These are phyloP conservation scores for Petrocephalus microphthalmus DNA, from an alignment of 2,113 vertebrate species.

Conservation along the genomic window DNA sequence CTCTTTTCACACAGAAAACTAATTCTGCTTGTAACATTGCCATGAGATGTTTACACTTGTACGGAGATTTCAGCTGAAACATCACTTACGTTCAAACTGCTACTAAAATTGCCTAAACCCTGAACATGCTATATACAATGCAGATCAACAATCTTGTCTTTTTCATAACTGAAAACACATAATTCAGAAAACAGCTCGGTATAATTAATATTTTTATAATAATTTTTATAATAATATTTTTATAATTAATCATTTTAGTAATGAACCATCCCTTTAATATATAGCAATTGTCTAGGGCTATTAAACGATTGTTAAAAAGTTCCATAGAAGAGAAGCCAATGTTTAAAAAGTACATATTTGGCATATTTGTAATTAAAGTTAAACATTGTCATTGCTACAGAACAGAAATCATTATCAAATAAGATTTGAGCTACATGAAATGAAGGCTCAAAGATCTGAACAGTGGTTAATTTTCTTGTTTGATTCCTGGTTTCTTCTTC, in stretches of 20 bases:
- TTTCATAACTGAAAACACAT: neutral
- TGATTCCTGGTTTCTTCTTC: neutral
- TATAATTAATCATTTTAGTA: constrained; percentile 43
- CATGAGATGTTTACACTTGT: neutral
- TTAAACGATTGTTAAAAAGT: constrained; percentile 39
- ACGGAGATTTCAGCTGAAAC: neutral
- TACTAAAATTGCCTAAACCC: neutral
- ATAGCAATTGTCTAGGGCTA: constrained; percentile 53
- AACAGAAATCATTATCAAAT: constrained; percentile 38
- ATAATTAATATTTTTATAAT: constrained; percentile 23
- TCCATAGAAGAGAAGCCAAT: constrained; percentile 37
- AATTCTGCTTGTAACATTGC: neutral
- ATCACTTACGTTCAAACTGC: neutral
- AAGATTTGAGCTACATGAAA: neutral
- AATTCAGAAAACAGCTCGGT: neutral
- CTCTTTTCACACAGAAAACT: neutral
- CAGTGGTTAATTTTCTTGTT: neutral
- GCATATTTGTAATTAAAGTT: constrained; percentile 52
- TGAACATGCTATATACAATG: neutral
- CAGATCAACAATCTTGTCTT: neutral
- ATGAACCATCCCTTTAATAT: constrained; percentile 43
- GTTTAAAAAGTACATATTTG: constrained; percentile 46
- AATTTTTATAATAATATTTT: no score
- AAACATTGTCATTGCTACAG: constrained; percentile 52
- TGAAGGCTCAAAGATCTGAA: neutral